Conservation (phyloP, 2,113 vertebrate species). For the Varanus salvator region DNA sequence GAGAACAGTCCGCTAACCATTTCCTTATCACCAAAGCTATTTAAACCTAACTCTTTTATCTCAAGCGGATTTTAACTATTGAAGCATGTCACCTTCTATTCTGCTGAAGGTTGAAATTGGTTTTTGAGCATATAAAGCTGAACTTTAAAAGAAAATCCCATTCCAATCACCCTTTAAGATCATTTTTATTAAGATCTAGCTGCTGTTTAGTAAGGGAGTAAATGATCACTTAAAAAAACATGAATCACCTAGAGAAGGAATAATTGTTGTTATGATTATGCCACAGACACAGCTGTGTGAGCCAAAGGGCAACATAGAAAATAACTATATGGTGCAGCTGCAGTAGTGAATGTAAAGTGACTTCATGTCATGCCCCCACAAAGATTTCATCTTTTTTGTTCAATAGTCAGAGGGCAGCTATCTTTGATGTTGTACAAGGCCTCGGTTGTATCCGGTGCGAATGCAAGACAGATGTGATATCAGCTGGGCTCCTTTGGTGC, state of each 20-base stretch:
- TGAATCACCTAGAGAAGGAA: slow-evolving; percentile 4
- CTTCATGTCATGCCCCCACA: background rate
- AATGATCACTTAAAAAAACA: background rate
- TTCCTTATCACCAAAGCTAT: background rate
- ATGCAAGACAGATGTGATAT: slow-evolving; percentile 27
- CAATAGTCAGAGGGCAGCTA: background rate
- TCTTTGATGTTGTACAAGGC: background rate
- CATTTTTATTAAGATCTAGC: background rate
- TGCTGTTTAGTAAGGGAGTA: slow-evolving; percentile 4
- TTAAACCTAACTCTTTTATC: background rate
- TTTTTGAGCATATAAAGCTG: slow-evolving; percentile 3
- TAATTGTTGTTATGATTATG: slow-evolving; percentile 23
- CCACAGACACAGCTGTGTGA: background rate
- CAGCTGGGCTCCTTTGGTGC: background rate
- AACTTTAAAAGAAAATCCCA: slow-evolving; percentile 8
- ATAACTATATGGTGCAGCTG: background rate
- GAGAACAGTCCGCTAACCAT: background rate
- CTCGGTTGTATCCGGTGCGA: background rate
- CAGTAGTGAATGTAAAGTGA: background rate
- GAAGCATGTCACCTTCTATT: background rate
- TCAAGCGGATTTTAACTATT: background rate
- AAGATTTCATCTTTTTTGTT: slow-evolving; percentile 3
- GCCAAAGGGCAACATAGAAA: slow-evolving; percentile 12
- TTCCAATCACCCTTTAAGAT: slow-evolving; percentile 1
- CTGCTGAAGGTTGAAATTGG: background rate